Evolutionary conservation across 1,140 invertebrate genomes (phyloP).

Genomic region (Drosophila elegans): DNA sequence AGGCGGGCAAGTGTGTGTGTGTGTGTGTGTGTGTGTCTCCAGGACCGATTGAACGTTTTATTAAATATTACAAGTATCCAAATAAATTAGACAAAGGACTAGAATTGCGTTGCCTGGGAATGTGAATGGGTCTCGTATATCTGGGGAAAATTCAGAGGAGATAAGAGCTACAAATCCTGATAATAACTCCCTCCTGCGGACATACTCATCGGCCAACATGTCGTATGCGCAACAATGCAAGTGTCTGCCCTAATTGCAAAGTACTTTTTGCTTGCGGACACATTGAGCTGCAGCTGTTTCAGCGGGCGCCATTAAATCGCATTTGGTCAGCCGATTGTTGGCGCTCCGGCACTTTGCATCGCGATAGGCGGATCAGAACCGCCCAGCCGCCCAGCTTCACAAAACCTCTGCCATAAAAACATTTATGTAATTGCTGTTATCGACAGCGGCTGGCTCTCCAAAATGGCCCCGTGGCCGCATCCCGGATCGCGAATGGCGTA

Average conservation of each 20-base stretch:
- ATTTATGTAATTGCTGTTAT: conserved; percentile 82
- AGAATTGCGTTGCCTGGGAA: conserved; percentile 30
- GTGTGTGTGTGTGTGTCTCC: conserved; percentile 14
- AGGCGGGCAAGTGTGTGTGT: conserved; percentile 16
- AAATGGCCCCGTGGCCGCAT: conserved; percentile 57
- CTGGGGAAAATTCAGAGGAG: not conserved
- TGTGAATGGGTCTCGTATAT: conserved; percentile 7
- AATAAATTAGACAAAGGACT: conserved; percentile 62
- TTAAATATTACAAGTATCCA: conserved; percentile 72
- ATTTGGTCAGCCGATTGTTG: conserved; percentile 52
- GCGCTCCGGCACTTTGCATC: conserved; percentile 28
- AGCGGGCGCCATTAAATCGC: conserved; percentile 64
- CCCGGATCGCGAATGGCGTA: conserved; percentile 20
- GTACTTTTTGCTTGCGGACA: conserved; percentile 30
- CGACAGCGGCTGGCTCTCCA: conserved; percentile 59
- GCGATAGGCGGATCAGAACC: conserved; percentile 40
- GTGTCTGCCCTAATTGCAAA: conserved; percentile 72
- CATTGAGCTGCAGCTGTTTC: conserved; percentile 56
- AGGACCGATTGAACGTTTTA: conserved; percentile 58
- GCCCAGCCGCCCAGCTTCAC: not conserved
- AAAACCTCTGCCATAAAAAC: conserved; percentile 61
- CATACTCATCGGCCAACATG: conserved; percentile 15
- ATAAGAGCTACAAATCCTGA: conserved; percentile 1
- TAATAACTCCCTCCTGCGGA: not conserved
- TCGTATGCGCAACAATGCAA: conserved; percentile 60